Evolutionary conservation across 1,140 invertebrate genomes (phyloP).

Genomic region (Drosophila rhopaloa): DNA sequence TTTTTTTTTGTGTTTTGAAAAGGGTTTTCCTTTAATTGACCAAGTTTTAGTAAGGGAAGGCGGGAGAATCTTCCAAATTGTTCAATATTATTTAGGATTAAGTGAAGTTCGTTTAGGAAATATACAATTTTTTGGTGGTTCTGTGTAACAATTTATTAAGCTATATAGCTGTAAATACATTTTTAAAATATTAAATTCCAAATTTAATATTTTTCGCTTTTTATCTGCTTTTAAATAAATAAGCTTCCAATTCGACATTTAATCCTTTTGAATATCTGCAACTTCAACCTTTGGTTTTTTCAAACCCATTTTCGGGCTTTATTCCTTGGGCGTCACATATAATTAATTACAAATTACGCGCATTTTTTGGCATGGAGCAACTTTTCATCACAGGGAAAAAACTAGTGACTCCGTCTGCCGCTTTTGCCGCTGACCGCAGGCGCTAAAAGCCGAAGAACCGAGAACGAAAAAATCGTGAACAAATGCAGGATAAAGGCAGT

Average conservation of each 20-base stretch:
- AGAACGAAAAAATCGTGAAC: conserved; percentile 9
- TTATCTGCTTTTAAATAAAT: neutral
- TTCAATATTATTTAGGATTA: conserved; percentile 13
- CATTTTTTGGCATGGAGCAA: conserved; percentile 45
- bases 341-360: conserved; percentile 56
- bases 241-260: neutral
- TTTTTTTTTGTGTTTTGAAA: conserved; percentile 22
- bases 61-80: neutral
- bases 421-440: conserved; percentile 56
- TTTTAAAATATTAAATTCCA: no score
- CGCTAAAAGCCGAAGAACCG: conserved; percentile 73
- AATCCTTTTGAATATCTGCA: conserved; percentile 1
- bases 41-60: conserved; percentile 55
- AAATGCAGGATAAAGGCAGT: conserved; percentile 21
- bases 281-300: neutral
- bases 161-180: no score
- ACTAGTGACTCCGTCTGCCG: conserved; percentile 52
- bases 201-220: neutral
- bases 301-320: conserved; percentile 8
- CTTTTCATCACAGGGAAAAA: conserved; percentile 28
- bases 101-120: neutral
- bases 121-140: no score
- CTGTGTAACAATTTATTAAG: no score
- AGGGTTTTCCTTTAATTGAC: conserved; percentile 65
- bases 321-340: conserved; percentile 44